Conservation (phyloP, 1,140 invertebrate genomes). For the Drosophila busckii region DNA sequence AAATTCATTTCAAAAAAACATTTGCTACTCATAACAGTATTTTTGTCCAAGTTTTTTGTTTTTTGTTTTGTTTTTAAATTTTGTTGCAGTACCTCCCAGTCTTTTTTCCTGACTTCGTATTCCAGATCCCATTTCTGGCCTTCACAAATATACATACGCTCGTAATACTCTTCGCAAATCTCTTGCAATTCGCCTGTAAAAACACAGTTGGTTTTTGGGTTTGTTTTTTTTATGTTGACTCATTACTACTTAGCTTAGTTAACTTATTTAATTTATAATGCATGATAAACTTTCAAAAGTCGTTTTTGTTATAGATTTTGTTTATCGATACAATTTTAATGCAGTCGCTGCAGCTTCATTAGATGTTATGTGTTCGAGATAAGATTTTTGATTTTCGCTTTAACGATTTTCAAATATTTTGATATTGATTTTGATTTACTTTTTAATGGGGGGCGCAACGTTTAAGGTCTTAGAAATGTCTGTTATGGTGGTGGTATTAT, state of each 20-base stretch:
- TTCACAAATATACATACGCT: conserved; percentile 96
- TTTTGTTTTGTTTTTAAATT: conserved; percentile 65
- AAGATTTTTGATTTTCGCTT: conserved; percentile 13
- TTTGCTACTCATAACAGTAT: too few species aligned
- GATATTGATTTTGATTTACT: conserved; percentile 13
- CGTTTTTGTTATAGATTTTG: conserved; percentile 37
- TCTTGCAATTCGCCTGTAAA: conserved; percentile 82
- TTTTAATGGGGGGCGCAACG: conserved; percentile 34
- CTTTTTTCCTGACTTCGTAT: conserved; percentile 98
- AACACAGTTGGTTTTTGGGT: conserved; percentile 46
- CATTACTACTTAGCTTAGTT: conserved; percentile 22
- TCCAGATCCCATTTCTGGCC: conserved; percentile 99
- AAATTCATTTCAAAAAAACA: too few species aligned
- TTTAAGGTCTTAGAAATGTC: conserved; percentile 30
- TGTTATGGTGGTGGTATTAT: conserved; percentile 15
- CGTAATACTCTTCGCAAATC: conserved; percentile 96
- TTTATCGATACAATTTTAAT: conserved; percentile 35
- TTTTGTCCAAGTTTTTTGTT: conserved; percentile 53
- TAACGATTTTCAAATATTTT: conserved; percentile 20
- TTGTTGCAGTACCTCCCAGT: conserved; percentile 93
- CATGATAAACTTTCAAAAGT: too few species aligned
- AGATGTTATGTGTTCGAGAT: conserved; percentile 77
- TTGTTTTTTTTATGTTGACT: conserved; percentile 8
- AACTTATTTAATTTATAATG: conserved; percentile 18
- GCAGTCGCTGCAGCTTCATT: conserved; percentile 52